phyloP scores from a whole-genome alignment of 2,888 invertebrate species.

The Pachycephus smyrnensis region DNA sequence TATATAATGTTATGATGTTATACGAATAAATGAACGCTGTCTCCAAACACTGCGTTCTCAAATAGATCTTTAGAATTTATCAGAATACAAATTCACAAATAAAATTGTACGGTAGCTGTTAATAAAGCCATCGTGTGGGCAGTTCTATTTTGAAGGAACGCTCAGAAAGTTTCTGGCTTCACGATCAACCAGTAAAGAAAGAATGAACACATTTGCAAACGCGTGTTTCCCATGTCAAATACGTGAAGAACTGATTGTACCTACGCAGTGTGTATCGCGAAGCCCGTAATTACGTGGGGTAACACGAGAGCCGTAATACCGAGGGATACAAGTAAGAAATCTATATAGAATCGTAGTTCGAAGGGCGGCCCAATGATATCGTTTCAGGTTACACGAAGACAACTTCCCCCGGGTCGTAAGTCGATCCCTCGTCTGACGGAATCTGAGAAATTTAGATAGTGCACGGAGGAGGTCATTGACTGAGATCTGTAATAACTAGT shows the following conservation, averaged over 20 bases:
- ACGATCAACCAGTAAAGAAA: not conserved
- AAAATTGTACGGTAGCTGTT: not conserved
- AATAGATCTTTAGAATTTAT: not conserved
- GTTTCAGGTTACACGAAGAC: not conserved
- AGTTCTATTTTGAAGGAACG: not conserved
- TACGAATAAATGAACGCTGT: not conserved
- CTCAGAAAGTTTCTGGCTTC: not conserved
- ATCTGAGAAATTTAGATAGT: not conserved
- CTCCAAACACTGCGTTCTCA: not conserved
- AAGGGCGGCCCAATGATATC: not conserved
- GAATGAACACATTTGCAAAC: not conserved
- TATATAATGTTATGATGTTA: not conserved
- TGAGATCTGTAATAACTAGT: not conserved
- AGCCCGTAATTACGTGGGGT: not conserved
- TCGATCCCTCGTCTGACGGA: not conserved
- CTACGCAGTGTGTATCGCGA: not conserved
- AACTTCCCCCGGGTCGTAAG: not conserved
- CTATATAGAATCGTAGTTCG: not conserved
- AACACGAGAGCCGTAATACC: not conserved
- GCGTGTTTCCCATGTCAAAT: not conserved
- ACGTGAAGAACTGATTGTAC: not conserved
- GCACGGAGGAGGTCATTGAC: not conserved
- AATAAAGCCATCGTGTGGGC: not conserved
- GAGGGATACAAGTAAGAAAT: not conserved
- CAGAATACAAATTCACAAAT: not conserved